A percentile compares a stretch with the other conserved stretches of the same genome.
phyloP scores from a whole-genome alignment of 1,140 invertebrate species.

The Ylistrum balloti region DNA sequence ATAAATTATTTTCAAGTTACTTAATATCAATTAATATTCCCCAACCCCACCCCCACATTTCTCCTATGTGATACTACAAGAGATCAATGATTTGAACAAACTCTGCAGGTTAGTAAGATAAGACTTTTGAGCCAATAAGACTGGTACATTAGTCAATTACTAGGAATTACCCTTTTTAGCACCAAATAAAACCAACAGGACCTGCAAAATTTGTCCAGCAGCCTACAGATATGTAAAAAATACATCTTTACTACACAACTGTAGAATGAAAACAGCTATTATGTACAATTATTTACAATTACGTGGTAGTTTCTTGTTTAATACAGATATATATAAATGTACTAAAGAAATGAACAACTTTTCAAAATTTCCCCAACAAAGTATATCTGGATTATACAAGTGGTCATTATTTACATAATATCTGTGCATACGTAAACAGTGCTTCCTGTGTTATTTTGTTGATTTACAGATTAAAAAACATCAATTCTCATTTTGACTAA shows the following conservation, averaged over 20 bases:
- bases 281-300: neutral
- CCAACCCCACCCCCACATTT: too few relatives aligned
- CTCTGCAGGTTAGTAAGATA: neutral
- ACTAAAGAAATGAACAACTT: neutral
- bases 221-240: neutral
- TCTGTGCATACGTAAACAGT: neutral
- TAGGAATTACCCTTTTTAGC: conserved; percentile 24
- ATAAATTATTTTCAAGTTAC: neutral
- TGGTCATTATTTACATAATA: neutral
- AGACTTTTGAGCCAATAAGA: too few relatives aligned
- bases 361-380: neutral
- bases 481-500: neutral
- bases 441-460: neutral
- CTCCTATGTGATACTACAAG: too few relatives aligned
- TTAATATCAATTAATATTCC: neutral
- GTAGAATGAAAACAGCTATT: neutral
- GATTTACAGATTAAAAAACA: neutral
- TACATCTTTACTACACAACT: neutral
- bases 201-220: conserved; percentile 25
- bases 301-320: too few relatives aligned
- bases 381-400: neutral
- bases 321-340: too few relatives aligned
- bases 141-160: neutral
- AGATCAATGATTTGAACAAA: neutral
- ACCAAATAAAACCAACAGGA: neutral